Evolutionary conservation across 1,140 invertebrate genomes (phyloP).

Genomic region (Zaprionus kolodkinae): DNA sequence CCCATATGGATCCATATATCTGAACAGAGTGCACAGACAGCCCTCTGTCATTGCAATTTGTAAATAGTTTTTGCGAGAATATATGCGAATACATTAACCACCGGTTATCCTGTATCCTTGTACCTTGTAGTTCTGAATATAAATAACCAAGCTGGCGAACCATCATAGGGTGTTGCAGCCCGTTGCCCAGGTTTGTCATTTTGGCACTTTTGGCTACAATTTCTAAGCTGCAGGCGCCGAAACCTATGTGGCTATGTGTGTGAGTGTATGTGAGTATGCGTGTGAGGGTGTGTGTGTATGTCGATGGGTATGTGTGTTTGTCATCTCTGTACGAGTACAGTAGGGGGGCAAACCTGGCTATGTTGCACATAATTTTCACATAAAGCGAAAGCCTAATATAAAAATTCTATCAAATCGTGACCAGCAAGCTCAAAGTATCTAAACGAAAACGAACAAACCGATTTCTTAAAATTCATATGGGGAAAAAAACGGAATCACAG

Average conservation of each 20-base stretch:
- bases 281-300: neutral
- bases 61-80: neutral
- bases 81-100: neutral
- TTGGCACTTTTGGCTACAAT: constrained; percentile 37
- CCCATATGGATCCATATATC: neutral
- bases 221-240: constrained; percentile 19
- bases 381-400: constrained; percentile 80
- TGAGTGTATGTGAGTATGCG: neutral
- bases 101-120: neutral
- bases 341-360: constrained; percentile 20
- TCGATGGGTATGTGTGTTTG: neutral
- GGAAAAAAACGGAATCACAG: neutral
- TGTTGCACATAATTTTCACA: constrained; percentile 80
- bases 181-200: constrained; percentile 43
- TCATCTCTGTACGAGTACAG: neutral
- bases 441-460: constrained; percentile 6
- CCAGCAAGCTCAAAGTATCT: constrained; percentile 63
- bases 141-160: neutral
- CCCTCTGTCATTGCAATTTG: neutral
- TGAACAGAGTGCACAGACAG: neutral
- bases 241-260: constrained; percentile 13
- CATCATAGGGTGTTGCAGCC: constrained; percentile 23
- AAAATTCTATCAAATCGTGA: constrained; percentile 76
- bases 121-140: neutral
- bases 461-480: constrained; percentile 3